These are phyloP conservation scores for Potorous gilbertii DNA, from an alignment of 2,797 vertebrate species.

Conservation along the genomic window DNA sequence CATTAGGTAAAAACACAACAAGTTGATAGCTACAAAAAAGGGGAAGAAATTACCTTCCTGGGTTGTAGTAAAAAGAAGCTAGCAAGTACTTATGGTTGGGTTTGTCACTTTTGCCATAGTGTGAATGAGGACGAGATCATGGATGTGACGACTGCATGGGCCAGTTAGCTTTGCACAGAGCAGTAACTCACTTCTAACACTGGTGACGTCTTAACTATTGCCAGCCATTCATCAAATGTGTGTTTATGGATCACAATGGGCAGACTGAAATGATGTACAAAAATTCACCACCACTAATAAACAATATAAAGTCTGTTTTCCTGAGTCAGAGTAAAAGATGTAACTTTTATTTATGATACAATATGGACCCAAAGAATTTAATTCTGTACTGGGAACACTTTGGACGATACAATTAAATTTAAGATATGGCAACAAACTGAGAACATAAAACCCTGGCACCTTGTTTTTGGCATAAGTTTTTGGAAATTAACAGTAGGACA, in stretches of 20 bases:
- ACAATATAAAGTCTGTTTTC: slow-evolving; percentile 21
- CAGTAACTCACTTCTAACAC: background rate
- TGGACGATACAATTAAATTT: slow-evolving; percentile 8
- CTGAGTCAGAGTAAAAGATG: slow-evolving; percentile 2
- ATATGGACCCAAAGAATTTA: background rate
- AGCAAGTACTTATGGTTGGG: background rate
- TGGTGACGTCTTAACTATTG: background rate
- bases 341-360: background rate
- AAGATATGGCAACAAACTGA: slow-evolving; percentile 17
- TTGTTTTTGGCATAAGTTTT: background rate
- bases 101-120: background rate
- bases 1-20: background rate
- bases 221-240: slow-evolving; percentile 16
- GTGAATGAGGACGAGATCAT: background rate
- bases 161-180: background rate
- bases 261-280: slow-evolving; percentile 25
- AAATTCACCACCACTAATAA: slow-evolving; percentile 24
- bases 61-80: background rate
- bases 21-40: background rate
- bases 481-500: background rate
- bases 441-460: slow-evolving; percentile 10
- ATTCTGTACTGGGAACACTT: background rate
- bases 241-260: background rate
- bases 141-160: background rate
- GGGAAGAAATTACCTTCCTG: background rate